Conservation (phyloP, 2,888 invertebrate genomes). For the Caenorhabditis sinica region DNA sequence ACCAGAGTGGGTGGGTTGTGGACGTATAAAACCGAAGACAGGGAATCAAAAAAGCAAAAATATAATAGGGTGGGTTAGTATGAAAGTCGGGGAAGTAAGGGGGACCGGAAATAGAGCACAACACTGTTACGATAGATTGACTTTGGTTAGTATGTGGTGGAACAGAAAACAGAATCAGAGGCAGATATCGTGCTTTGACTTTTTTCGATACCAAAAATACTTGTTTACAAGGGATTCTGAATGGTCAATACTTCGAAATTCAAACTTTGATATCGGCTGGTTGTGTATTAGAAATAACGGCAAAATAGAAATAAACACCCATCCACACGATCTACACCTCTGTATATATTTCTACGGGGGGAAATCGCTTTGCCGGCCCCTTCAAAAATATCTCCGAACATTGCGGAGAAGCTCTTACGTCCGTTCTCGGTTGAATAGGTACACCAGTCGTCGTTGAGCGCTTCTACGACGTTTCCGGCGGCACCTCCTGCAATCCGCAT, state of each 20-base stretch:
- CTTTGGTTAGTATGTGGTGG: slow-evolving; percentile 4
- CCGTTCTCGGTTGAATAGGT: slow-evolving; percentile 63
- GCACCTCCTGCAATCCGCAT: slow-evolving; percentile 69
- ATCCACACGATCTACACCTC: slow-evolving; percentile 44
- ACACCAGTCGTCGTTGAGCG: slow-evolving; percentile 56
- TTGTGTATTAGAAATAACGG: not conserved
- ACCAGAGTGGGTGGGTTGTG: slow-evolving; percentile 25
- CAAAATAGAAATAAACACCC: slow-evolving; percentile 12
- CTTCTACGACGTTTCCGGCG: slow-evolving; percentile 56
- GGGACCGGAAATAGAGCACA: not conserved
- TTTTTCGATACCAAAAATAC: no score
- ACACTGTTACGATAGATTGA: slow-evolving; percentile 14
- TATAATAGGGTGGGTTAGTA: not conserved
- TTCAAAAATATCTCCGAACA: slow-evolving; percentile 59
- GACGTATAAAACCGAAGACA: not conserved
- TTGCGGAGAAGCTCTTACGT: slow-evolving; percentile 64
- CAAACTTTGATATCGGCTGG: no score
- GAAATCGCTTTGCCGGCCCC: slow-evolving; percentile 55
- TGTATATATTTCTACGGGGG: slow-evolving; percentile 55
- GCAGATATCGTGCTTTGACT: no score
- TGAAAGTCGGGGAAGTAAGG: not conserved
- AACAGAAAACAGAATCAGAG: not conserved
- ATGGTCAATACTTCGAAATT: not conserved
- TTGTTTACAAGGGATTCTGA: no score
- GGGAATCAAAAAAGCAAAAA: slow-evolving; percentile 13